Evolutionary conservation across 53 echinoderm and acorn worm genomes (phyloP), one percentile per base, ranked within the genome.

Genomic region (Patiria pectinifera): DNA sequence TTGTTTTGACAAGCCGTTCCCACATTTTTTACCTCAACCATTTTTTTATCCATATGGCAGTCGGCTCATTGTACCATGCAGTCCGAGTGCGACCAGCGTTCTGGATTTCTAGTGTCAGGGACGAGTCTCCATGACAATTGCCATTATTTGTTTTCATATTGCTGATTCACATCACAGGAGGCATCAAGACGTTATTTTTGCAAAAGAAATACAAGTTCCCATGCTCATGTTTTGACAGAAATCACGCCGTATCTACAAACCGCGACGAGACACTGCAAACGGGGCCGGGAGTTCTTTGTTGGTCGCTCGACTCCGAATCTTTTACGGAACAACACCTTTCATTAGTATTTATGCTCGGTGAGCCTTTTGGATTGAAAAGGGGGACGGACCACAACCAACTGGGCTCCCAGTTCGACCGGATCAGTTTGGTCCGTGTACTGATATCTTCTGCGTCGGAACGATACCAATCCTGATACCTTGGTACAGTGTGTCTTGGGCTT

Each of bases 121-220:
- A 45, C 85, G 45, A 48, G 48, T 85, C 48, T 85, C 70, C 48
- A 16, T 70, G 85, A n/a, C 69, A 85, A 71, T 46, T 47, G 85
- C 69, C 21, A 21, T 18, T 69, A 47, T 70, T 84, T 85, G 85
- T 85, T 85, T 71, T 85, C 70, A 7, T 85, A 48, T 26, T 71
- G 62, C 70, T 85, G 85, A 85, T 71, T 85, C 85, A 85, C 85
- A 70, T 45, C 26, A 47, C 48, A 79, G 45, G 71, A 85, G 85
- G 85, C 69, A 70, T 21, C 70, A 85, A 70, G 47, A n/a, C 14
- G 80, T 15, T 79, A 45, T 79, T 79, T 79, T 79, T 16, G 45
- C 47, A 46, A 14, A 47, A 35, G 1, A 35, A 35, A 35, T 35
- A 13, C 15, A 45, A 6, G 13, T 79, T 79, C 80, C 80, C 80